phyloP scores from a whole-genome alignment of 2,888 invertebrate species.

The Lathronympha strigana region DNA sequence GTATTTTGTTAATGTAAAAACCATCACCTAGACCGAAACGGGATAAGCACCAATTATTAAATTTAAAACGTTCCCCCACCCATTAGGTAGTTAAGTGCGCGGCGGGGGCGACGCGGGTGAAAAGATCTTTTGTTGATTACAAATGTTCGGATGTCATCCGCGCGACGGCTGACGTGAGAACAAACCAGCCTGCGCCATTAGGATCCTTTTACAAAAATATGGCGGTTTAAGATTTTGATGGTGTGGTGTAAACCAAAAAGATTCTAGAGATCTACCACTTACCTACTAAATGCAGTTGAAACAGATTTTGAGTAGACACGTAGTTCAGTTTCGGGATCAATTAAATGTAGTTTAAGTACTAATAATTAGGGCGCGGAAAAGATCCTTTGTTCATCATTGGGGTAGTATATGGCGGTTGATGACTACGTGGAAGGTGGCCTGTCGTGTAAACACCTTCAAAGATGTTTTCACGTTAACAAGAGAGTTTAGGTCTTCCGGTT shows the following conservation, averaged over 20 bases:
- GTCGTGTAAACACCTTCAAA: too few species aligned
- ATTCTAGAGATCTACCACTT: too few species aligned
- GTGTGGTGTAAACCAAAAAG: slow-evolving; percentile 8
- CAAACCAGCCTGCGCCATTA: slow-evolving; percentile 61
- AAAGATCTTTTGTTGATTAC: slow-evolving; percentile 79
- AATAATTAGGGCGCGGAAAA: too few species aligned
- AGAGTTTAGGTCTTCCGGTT: too few species aligned
- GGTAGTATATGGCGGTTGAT: too few species aligned
- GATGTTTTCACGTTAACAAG: too few species aligned
- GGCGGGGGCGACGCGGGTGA: slow-evolving; percentile 59
- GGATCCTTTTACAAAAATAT: slow-evolving; percentile 27
- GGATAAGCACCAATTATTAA: slow-evolving; percentile 19
- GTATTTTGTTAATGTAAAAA: neutral
- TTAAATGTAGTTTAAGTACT: too few species aligned
- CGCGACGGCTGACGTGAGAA: slow-evolving; percentile 78
- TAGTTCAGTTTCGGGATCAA: too few species aligned
- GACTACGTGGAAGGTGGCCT: too few species aligned
- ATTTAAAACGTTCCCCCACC: slow-evolving; percentile 51
- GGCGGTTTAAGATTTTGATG: slow-evolving; percentile 17
- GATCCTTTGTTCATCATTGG: too few species aligned
- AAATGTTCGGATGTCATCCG: slow-evolving; percentile 78
- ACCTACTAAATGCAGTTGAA: too few species aligned
- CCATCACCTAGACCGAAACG: neutral
- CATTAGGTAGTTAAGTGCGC: slow-evolving; percentile 63
- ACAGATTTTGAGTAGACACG: too few species aligned